phyloP scores from a whole-genome alignment of 2,888 invertebrate species.

The Proisotoma minuta region DNA sequence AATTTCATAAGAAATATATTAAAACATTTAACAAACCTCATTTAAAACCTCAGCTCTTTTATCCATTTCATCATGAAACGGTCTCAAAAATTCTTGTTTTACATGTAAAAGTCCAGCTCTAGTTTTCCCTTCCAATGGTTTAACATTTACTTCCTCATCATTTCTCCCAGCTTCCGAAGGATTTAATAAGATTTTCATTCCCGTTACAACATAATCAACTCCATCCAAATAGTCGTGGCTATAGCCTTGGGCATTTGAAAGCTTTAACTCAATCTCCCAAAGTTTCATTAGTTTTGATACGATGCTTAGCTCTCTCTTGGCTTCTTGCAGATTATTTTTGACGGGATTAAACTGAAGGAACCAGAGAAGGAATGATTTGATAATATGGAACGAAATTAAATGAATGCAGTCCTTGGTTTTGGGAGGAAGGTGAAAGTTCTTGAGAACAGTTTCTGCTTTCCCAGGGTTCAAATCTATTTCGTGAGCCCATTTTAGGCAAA shows the following conservation, averaged over 20 bases:
- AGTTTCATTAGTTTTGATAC: background rate
- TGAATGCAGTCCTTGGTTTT: background rate
- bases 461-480: background rate
- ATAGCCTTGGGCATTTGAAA: background rate
- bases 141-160: background rate
- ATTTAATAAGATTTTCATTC: background rate
- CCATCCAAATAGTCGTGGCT: background rate
- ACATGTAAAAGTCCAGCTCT: background rate
- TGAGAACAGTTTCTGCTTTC: background rate
- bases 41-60: background rate
- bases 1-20: no score
- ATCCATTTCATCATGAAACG: background rate
- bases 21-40: no score
- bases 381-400: background rate
- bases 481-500: background rate
- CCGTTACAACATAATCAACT: background rate
- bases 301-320: background rate
- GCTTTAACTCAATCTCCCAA: background rate
- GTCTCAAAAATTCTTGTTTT: slow-evolving; percentile 2
- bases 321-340: background rate
- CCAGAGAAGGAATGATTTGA: background rate
- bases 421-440: background rate
- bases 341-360: background rate
- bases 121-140: background rate
- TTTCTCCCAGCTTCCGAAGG: background rate